phyloP scores from a whole-genome alignment of 2,797 vertebrate species.

The Erpetoichthys calabaricus region DNA sequence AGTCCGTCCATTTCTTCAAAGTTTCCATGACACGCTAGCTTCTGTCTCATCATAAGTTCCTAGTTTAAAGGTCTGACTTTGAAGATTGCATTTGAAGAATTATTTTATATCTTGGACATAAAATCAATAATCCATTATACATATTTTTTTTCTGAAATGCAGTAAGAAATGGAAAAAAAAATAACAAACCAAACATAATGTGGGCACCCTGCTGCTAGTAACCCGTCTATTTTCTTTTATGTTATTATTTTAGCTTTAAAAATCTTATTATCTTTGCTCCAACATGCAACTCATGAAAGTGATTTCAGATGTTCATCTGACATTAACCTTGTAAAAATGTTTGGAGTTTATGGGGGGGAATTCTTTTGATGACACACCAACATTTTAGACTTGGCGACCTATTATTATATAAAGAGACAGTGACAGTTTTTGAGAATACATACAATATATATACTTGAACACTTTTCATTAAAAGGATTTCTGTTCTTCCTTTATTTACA shows the following conservation, averaged over 20 bases:
- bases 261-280: neutral
- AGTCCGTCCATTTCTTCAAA: too few species aligned
- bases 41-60: too few species aligned
- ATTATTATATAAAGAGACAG: neutral
- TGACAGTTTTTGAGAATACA: too few species aligned
- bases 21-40: too few species aligned
- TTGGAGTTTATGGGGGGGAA: neutral
- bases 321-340: neutral
- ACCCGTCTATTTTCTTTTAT: neutral
- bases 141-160: neutral
- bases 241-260: neutral
- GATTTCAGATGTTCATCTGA: neutral
- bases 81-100: too few species aligned
- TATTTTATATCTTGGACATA: neutral
- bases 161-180: neutral
- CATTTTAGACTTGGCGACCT: neutral
- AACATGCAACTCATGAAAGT: neutral
- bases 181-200: neutral
- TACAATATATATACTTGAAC: too few species aligned
- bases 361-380: neutral
- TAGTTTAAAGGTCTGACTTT: too few species aligned
- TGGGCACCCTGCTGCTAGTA: neutral
- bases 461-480: too few species aligned
- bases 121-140: conserved; percentile 1
- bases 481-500: too few species aligned